Evolutionary conservation across 2,888 invertebrate species (phyloP).

Genomic region (Axea sp.): DNA sequence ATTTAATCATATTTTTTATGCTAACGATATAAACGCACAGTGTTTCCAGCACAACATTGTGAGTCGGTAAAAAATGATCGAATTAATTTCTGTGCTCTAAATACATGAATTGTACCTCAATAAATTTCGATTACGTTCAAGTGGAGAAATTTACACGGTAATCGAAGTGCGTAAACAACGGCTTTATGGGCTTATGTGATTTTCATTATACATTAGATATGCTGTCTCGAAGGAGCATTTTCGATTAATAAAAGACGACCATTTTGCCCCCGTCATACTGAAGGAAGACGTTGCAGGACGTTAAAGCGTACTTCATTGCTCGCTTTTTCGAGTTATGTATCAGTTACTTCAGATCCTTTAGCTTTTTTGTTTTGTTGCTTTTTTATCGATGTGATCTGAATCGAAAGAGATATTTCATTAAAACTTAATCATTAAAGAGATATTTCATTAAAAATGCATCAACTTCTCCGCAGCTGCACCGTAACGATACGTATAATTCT

Average conservation of each 20-base stretch:
- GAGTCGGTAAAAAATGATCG: slow-evolving; percentile 29
- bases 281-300: slow-evolving; percentile 47
- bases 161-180: slow-evolving; percentile 75
- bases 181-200: slow-evolving; percentile 75
- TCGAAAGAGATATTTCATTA: no score
- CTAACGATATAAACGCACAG: no score
- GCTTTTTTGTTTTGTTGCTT: no score
- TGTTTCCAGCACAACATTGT: no score
- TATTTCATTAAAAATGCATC: no score
- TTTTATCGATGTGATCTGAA: no score
- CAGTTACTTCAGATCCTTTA: no score
- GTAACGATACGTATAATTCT: no score
- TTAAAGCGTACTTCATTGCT: slow-evolving; percentile 19
- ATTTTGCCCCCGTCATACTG: slow-evolving; percentile 18
- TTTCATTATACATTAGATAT: slow-evolving; percentile 77
- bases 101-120: slow-evolving; percentile 22
- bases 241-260: slow-evolving; percentile 49
- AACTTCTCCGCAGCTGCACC: no score
- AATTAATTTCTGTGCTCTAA: slow-evolving; percentile 53
- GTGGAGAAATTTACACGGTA: slow-evolving; percentile 50
- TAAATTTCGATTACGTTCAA: slow-evolving; percentile 35
- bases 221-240: slow-evolving; percentile 67
- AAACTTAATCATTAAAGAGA: no score
- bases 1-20: no score
- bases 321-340: slow-evolving; percentile 3